Base-by-base conservation (phyloP, 1,140 invertebrate species). In the Matsumurasca onukii region DNA sequence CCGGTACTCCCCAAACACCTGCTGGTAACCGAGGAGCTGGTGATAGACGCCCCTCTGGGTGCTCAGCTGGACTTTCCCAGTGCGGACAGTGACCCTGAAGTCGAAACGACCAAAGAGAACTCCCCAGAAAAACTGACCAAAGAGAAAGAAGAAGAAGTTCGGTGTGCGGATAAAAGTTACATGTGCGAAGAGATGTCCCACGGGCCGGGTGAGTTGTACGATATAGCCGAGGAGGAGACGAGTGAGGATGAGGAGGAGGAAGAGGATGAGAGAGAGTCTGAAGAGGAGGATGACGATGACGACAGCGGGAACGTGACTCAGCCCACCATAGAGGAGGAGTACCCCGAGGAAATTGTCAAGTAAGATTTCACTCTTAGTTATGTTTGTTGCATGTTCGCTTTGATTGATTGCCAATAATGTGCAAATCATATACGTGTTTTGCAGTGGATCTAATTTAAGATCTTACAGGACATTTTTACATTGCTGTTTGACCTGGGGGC, bases 201-300 rank as follows among this genome's bases (percentile, higher is more conserved):
- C 12, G 22, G 27, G 3, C 62, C 62, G 1, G 62, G 62, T 48
- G 62, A 65, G 22, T 25, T 65, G 20, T 65, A 65, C 34, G 62
- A 65, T 17, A 65, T 65, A 39, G 62, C 62, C 9, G 62, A 65
- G 39, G 62, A 65, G 62, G 22, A 20, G 31, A 65, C 31, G 31
- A 25, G 20, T 17, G 62, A 65, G 34, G 62, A 65, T 12, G 62
- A 65, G 31, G 61, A 31, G 30, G 61, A 63, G 12, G 61, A 63
- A 20, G 62, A 65, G 20, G 61, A 63, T 24, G 34, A 65, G 1
- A 27, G 30, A 27, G 55, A 59, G 5, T 22, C 25, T 3, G 55
- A 59, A 13, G 55, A 59, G 2, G 55, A 59, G 2, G 55, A 59
- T 24, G 55, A 59, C 3, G 55, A 59, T 27, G 55, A 59, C 22